These are phyloP conservation scores for Tenthredo distinguenda DNA, from an alignment of 2,888 invertebrate genomes.

Conservation along the genomic window DNA sequence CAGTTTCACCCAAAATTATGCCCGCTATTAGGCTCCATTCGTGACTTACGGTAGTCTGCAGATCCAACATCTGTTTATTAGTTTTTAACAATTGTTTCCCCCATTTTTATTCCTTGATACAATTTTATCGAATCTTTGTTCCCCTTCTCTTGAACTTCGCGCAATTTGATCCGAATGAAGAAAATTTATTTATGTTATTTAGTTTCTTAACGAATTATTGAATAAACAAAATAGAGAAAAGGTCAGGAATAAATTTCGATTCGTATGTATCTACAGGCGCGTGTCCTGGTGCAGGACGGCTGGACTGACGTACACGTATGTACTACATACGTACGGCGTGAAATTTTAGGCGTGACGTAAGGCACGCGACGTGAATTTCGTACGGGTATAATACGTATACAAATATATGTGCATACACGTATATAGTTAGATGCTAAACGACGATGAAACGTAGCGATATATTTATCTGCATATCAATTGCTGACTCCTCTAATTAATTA, in stretches of 20 bases:
- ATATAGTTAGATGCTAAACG: slow-evolving; percentile 18
- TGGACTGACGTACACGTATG: not conserved
- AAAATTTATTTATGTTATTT: too few relatives aligned
- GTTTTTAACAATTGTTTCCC: not conserved
- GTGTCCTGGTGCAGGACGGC: not conserved
- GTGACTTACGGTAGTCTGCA: not conserved
- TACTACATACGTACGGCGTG: not conserved
- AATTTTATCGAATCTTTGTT: not conserved
- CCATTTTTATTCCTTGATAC: not conserved
- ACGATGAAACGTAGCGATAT: not conserved
- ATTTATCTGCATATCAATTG: slow-evolving; percentile 37
- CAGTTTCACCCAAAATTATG: not conserved
- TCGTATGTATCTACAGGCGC: not conserved
- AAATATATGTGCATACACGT: not conserved
- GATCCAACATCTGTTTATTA: not conserved
- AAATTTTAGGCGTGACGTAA: slow-evolving; percentile 39
- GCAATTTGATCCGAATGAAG: too few relatives aligned
- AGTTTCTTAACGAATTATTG: too few relatives aligned
- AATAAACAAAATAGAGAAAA: not conserved
- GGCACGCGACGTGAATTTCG: slow-evolving; percentile 10
- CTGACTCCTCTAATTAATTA: slow-evolving; percentile 38
- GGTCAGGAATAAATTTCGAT: not conserved
- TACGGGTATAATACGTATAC: not conserved
- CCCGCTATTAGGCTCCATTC: not conserved
- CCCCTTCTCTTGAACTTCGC: too few relatives aligned